Evolutionary conservation across 1,140 invertebrate genomes (phyloP).

Genomic region (Drosophila orosa): DNA sequence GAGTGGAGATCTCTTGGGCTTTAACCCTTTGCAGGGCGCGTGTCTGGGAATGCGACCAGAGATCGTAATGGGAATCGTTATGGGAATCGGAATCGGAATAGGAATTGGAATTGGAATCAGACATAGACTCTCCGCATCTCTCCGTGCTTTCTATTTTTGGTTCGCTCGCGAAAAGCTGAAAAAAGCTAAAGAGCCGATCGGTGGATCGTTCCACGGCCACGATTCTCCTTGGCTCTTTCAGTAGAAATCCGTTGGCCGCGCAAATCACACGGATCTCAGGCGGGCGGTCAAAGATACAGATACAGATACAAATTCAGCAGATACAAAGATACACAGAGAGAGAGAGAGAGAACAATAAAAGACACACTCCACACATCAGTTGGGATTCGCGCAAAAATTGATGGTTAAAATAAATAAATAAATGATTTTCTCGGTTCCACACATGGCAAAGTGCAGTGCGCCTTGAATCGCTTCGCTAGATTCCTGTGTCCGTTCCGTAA

Average conservation of each 20-base stretch:
- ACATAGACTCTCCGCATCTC: constrained; percentile 29
- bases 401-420: constrained; percentile 73
- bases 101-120: constrained; percentile 5
- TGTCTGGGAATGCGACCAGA: constrained; percentile 21
- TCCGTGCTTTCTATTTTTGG: constrained; percentile 68
- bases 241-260: constrained; percentile 74
- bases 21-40: constrained; percentile 59
- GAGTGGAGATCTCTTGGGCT: constrained; percentile 37
- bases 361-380: constrained; percentile 48
- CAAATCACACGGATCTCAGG: constrained; percentile 61
- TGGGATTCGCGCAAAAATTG: constrained; percentile 47
- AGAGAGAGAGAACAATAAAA: constrained; percentile 33
- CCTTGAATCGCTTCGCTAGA: constrained; percentile 20
- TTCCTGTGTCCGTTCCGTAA: constrained; percentile 32
- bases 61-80: constrained; percentile 13
- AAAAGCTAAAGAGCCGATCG: constrained; percentile 56
- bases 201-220: constrained; percentile 25
- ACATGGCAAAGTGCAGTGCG: constrained; percentile 67
- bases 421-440: constrained; percentile 50
- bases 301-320: constrained; percentile 28
- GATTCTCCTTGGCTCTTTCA: constrained; percentile 45
- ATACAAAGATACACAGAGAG: constrained; percentile 18
- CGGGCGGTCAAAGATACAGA: constrained; percentile 27
- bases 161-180: constrained; percentile 62
- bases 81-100: constrained; percentile 13